These are phyloP conservation scores for Todiramphus chloris DNA, from an alignment of 2,113 vertebrate genomes.

Conservation along the genomic window DNA sequence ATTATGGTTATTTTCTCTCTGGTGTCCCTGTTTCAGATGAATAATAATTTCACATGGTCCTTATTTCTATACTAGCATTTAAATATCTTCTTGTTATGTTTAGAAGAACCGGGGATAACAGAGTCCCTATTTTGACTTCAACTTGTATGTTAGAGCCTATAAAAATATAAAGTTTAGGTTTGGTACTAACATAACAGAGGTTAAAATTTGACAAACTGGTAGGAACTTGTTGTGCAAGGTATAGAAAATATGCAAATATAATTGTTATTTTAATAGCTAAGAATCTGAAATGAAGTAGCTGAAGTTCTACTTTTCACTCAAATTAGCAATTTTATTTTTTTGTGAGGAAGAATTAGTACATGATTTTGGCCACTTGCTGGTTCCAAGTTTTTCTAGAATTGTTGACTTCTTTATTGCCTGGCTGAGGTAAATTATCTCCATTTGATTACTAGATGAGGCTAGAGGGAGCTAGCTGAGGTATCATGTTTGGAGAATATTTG, in stretches of 20 bases:
- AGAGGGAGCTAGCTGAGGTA: slow-evolving; percentile 21
- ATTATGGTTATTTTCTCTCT: not conserved
- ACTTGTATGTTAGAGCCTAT: not conserved
- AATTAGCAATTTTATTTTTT: not conserved
- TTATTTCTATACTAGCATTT: not conserved
- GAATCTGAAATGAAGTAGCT: not conserved
- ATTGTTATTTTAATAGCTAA: not conserved
- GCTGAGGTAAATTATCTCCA: slow-evolving; percentile 12
- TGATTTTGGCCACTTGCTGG: not conserved
- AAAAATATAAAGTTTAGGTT: not conserved
- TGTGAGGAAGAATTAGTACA: not conserved
- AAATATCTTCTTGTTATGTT: not conserved
- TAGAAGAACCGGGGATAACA: not conserved
- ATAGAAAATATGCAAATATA: not conserved
- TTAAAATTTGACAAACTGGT: not conserved
- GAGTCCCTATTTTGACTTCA: not conserved
- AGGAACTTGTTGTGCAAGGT: not conserved
- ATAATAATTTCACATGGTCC: not conserved
- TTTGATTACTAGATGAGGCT: slow-evolving; percentile 29
- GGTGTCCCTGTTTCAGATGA: not conserved
- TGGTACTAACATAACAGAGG: not conserved
- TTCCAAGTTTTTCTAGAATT: not conserved
- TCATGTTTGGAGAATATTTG: not conserved
- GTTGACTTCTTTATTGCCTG: not conserved
- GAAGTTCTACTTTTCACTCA: not conserved